These are phyloP conservation scores for Drosophila ohnishii DNA, from an alignment of 1,140 invertebrate genomes.

Conservation along the genomic window DNA sequence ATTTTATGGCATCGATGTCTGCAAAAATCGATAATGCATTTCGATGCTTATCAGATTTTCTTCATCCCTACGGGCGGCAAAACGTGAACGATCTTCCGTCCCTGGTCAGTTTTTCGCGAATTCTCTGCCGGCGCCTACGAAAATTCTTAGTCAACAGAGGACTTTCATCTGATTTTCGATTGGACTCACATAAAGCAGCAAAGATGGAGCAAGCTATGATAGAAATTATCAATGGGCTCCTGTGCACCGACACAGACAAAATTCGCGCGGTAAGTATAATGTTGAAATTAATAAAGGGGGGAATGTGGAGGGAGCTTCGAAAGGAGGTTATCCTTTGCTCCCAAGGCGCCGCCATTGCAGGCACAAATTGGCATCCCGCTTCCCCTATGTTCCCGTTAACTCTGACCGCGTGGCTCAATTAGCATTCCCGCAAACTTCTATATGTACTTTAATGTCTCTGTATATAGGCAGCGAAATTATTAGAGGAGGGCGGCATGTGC, in stretches of 20 bases:
- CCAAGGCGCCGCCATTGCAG: conserved; percentile 11
- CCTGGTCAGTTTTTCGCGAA: conserved; percentile 21
- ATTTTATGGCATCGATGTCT: too few species aligned
- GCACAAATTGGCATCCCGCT: not conserved
- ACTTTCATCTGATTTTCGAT: conserved; percentile 1
- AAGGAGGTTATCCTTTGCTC: conserved; percentile 31
- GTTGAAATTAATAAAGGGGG: not conserved
- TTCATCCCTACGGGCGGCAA: not conserved
- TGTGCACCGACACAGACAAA: conserved; percentile 73
- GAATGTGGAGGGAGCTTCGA: not conserved
- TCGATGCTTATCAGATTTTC: not conserved
- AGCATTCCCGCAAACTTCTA: not conserved
- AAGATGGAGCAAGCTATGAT: conserved; percentile 58
- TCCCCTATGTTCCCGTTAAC: not conserved
- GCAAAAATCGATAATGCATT: too few species aligned
- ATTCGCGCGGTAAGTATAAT: conserved; percentile 84
- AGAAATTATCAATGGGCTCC: conserved; percentile 68
- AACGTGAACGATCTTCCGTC: conserved; percentile 16
- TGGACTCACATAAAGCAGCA: not conserved
- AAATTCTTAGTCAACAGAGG: not conserved
- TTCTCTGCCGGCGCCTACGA: conserved; percentile 14
- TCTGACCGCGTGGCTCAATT: conserved; percentile 18
- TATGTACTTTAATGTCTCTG: conserved; percentile 24
- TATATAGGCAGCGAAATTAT: conserved; percentile 2
- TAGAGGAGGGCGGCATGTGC: conserved; percentile 35